phyloP scores from a whole-genome alignment of 2,888 invertebrate genomes.

The Zaprionus obscuricornis region DNA sequence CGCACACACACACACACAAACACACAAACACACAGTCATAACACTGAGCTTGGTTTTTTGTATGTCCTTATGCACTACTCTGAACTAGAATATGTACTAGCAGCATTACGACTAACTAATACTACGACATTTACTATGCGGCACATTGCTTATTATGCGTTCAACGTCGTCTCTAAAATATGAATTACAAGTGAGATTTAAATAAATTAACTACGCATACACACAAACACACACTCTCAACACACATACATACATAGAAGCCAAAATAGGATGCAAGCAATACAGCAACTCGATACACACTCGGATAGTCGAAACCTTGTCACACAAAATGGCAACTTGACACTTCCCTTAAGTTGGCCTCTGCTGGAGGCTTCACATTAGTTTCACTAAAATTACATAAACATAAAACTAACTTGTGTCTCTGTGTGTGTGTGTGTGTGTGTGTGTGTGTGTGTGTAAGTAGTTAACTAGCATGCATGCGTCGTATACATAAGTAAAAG shows the following conservation, averaged over 20 bases:
- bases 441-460: neutral
- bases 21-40: neutral
- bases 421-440: slow-evolving; percentile 9
- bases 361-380: slow-evolving; percentile 17
- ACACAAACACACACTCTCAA: slow-evolving; percentile 8
- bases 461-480: too few relatives aligned
- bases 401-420: slow-evolving; percentile 9
- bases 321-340: slow-evolving; percentile 15
- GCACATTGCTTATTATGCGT: slow-evolving; percentile 64
- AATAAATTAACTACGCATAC: slow-evolving; percentile 68
- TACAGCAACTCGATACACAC: slow-evolving; percentile 19
- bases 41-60: slow-evolving; percentile 12
- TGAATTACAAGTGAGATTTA: slow-evolving; percentile 74
- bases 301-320: slow-evolving; percentile 19
- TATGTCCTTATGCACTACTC: slow-evolving; percentile 4
- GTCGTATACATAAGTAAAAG: too few relatives aligned
- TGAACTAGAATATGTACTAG: too few relatives aligned
- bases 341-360: slow-evolving; percentile 17
- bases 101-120: slow-evolving; percentile 15
- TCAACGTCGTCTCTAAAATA: slow-evolving; percentile 59
- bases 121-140: slow-evolving; percentile 7
- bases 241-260: neutral
- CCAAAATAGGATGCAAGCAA: slow-evolving; percentile 7
- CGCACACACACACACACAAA: slow-evolving; percentile 30
- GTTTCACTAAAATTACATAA: slow-evolving; percentile 26